phyloP scores from a whole-genome alignment of 2,113 vertebrate genomes.

The Toxostoma redivivum region DNA sequence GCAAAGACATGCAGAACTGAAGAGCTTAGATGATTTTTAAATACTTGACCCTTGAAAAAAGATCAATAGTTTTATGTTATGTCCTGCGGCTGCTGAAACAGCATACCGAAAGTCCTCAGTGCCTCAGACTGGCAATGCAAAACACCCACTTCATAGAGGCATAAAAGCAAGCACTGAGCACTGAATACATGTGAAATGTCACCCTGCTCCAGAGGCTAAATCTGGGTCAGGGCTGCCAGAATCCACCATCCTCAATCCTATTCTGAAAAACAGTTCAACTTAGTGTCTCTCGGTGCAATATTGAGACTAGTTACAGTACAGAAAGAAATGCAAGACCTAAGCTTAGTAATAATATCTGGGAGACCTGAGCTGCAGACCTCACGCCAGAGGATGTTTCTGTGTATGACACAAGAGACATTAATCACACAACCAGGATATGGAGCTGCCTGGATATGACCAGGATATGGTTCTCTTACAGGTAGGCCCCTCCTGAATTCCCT shows the following conservation, averaged over 20 bases:
- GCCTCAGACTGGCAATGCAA: neutral
- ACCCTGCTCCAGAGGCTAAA: neutral
- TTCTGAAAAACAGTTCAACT: neutral
- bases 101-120: neutral
- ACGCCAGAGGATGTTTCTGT: neutral
- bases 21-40: neutral
- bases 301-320: neutral
- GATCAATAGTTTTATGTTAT: neutral
- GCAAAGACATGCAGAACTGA: neutral
- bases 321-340: neutral
- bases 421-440: neutral
- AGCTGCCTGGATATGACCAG: neutral
- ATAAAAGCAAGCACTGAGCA: neutral
- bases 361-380: neutral
- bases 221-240: neutral
- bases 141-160: rapidly evolving
- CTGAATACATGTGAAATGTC: neutral
- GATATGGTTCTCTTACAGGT: neutral
- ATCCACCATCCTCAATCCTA: neutral
- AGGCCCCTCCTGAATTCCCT: neutral
- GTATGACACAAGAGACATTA: neutral
- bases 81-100: neutral
- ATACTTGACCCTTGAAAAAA: neutral
- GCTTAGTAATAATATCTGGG: neutral
- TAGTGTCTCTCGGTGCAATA: neutral